Base-by-base conservation (phyloP, 1,140 invertebrate species). In the Dreissena polymorpha region DNA sequence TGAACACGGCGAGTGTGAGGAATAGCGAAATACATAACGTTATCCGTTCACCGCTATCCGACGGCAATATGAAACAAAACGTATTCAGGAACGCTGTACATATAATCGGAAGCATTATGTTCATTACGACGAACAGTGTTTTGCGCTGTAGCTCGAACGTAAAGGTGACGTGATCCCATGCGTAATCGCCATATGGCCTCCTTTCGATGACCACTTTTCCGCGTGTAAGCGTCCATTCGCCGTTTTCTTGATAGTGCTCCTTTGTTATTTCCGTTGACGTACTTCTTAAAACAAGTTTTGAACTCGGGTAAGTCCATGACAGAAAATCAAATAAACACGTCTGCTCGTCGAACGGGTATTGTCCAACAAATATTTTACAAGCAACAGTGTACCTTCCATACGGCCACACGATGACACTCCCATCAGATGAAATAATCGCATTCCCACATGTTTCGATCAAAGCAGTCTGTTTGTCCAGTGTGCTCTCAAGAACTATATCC, bases 261-360 rank as follows among this genome's bases (percentile, higher is more conserved):
- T 12, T 12, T 12, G 12, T 55, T 55, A 18, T 12, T 55, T 12
- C 18, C 12, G 53, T 12, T 55, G 53, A 55, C 53, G 53, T n/a
- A n/a, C 53, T 55, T 12, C 53, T 12, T 12, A 12, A 55, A 76
- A 50, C 25, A 6, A 13, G 23, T 81, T 55, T 29, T 67, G 64
- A 13, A 29, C 67, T 6, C 29, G 39, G 96, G 97, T n/a, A n/a
- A n/a, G n/a, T n/a, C n/a, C n/a, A n/a, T n/a, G n/a, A n/a, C n/a
- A n/a, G n/a, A n/a, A n/a, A n/a, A n/a, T n/a, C n/a, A n/a, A n/a
- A n/a, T n/a, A n/a, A n/a, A n/a, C n/a, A n/a, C n/a, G n/a, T n/a
- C 92, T 99, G 97, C 92, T 97, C 73, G 93, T 98, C 98, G 91
- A 98, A 98, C 0, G 97, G 88, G 70, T 81, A 89, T 23, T 85